Conservation (phyloP, 1,140 invertebrate genomes). For the Bombus balteatus region DNA sequence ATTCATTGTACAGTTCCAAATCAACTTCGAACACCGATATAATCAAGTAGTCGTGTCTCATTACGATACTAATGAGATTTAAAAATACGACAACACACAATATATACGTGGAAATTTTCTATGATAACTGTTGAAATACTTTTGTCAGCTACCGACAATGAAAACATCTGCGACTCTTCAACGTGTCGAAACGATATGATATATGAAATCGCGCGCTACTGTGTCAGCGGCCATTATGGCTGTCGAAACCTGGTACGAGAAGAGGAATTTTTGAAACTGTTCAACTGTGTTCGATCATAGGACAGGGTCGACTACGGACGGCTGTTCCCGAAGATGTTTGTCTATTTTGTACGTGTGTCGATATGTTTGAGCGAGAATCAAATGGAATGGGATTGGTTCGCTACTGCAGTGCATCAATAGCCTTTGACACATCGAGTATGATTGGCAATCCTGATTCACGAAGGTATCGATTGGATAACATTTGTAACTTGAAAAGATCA, state of each 20-base stretch:
- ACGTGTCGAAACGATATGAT: constrained; percentile 23
- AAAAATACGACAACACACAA: too few relatives aligned
- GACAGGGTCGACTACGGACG: background rate
- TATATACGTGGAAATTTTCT: background rate
- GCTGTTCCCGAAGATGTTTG: constrained; percentile 3
- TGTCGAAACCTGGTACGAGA: background rate
- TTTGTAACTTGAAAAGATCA: background rate
- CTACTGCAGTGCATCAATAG: background rate
- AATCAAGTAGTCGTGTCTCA: too few relatives aligned
- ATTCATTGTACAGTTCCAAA: too few relatives aligned
- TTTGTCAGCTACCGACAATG: background rate
- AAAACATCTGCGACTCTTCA: background rate
- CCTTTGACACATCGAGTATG: constrained; percentile 5
- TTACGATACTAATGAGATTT: too few relatives aligned
- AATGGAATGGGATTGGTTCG: background rate
- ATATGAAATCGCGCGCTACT: background rate
- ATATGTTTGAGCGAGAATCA: constrained; percentile 18
- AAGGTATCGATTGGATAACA: background rate
- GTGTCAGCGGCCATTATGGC: background rate
- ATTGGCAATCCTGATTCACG: constrained; percentile 15
- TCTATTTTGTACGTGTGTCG: background rate
- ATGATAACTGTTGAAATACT: background rate
- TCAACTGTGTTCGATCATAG: background rate
- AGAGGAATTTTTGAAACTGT: background rate
- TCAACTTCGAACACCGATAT: too few relatives aligned